These are phyloP conservation scores for Pocillopora grandis DNA, from an alignment of 92 coral and sea anemone genomes.

Conservation along the genomic window DNA sequence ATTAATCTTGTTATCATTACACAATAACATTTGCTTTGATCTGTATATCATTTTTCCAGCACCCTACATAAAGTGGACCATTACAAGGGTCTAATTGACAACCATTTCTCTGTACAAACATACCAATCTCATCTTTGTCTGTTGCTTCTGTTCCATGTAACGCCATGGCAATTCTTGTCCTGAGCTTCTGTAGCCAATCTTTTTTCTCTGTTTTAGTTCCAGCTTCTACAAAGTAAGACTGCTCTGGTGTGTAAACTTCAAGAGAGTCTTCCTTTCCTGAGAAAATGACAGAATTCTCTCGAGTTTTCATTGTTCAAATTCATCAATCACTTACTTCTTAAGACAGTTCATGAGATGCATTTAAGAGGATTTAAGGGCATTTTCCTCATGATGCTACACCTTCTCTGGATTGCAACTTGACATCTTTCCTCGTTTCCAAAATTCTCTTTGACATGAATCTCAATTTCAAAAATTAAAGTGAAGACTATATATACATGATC, in stretches of 20 bases:
- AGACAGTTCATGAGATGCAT: background rate
- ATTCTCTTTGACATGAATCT: too few relatives aligned
- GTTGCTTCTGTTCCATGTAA: slow-evolving; percentile 76
- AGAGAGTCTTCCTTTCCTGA: slow-evolving; percentile 89
- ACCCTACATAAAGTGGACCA: too few relatives aligned
- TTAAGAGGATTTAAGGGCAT: background rate
- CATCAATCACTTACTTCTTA: background rate
- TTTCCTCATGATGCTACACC: background rate
- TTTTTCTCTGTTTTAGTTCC: slow-evolving; percentile 85
- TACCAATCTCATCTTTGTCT: slow-evolving; percentile 74
- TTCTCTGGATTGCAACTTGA: too few relatives aligned
- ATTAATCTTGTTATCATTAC: too few relatives aligned
- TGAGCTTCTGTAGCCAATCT: slow-evolving; percentile 89
- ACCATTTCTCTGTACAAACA: background rate
- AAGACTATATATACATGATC: too few relatives aligned
- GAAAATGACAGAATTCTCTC: background rate
- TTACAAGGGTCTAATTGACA: too few relatives aligned
- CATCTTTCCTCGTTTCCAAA: too few relatives aligned
- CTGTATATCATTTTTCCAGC: too few relatives aligned
- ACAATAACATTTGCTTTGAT: too few relatives aligned
- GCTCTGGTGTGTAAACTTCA: slow-evolving; percentile 93
- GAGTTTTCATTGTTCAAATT: background rate
- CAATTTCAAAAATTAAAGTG: too few relatives aligned
- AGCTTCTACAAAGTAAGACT: slow-evolving; percentile 90
- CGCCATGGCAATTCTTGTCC: slow-evolving; percentile 65